Percentiles rank a stretch among this genome's conserved stretches.
Conservation (phyloP, 2,797 vertebrate species). For the Perodicticus potto region DNA sequence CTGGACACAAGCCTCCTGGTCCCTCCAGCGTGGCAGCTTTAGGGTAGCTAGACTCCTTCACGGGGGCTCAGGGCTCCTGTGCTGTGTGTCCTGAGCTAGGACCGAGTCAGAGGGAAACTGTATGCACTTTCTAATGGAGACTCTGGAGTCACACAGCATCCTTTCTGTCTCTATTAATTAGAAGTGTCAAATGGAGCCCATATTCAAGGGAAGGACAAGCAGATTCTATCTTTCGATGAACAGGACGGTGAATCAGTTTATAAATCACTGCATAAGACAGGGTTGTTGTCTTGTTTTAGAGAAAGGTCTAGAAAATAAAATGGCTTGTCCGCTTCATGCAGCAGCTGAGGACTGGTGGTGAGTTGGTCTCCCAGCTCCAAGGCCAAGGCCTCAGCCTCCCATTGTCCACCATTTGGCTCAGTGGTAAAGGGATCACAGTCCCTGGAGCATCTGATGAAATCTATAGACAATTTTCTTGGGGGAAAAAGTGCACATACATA, state of each 20-base stretch:
- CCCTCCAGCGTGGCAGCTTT: not conserved
- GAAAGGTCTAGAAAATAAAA: not conserved
- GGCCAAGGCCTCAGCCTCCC: not conserved
- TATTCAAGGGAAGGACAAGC: not conserved
- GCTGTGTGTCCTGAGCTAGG: no score
- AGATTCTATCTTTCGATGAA: not conserved
- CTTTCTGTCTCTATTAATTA: not conserved
- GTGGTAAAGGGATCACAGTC: not conserved
- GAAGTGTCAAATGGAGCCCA: not conserved
- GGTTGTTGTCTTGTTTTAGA: not conserved
- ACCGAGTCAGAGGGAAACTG: not conserved
- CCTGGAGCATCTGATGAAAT: not conserved
- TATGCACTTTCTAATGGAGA: not conserved
- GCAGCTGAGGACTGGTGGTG: not conserved
- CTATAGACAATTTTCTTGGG: not conserved
- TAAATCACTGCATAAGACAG: not conserved
- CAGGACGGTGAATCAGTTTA: not conserved
- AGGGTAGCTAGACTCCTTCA: not conserved
- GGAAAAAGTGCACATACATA: not conserved
- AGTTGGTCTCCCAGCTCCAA: not conserved
- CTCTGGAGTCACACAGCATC: not conserved
- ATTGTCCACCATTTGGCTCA: not conserved
- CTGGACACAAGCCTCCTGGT: not conserved
- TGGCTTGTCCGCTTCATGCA: not conserved
- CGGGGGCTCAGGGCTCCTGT: accelerated